Percentiles rank a stretch among this genome's conserved stretches.
These are phyloP conservation scores for Euglossa dilemma DNA, from an alignment of 1,140 invertebrate species.

Conservation along the genomic window DNA sequence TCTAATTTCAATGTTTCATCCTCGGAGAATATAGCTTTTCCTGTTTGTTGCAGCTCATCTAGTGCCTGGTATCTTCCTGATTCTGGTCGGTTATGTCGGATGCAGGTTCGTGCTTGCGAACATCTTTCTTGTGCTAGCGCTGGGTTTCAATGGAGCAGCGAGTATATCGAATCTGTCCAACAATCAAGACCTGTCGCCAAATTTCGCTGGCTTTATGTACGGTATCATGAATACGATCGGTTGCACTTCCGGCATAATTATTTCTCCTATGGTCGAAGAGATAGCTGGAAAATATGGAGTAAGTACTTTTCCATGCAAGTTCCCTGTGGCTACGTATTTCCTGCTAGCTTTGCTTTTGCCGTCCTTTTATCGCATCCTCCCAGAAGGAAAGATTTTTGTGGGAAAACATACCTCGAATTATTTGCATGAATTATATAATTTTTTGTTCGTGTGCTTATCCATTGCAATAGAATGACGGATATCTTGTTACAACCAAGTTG, in stretches of 20 bases:
- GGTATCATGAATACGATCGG: constrained; percentile 89
- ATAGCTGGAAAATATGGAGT: constrained; percentile 73
- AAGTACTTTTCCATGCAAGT: constrained; percentile 39
- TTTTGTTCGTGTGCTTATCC: neutral
- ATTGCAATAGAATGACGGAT: neutral
- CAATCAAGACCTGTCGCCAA: constrained; percentile 91
- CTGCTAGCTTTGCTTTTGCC: neutral
- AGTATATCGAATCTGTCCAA: constrained; percentile 91
- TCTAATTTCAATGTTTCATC: neutral
- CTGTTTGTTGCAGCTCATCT: constrained; percentile 84
- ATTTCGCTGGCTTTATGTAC: constrained; percentile 89
- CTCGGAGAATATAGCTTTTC: too few relatives aligned
- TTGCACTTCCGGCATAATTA: constrained; percentile 86
- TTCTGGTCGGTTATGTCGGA: constrained; percentile 86
- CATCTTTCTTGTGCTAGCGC: constrained; percentile 86
- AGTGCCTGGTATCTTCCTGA: constrained; percentile 86
- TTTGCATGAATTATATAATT: constrained; percentile 12
- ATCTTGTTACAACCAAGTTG: constrained; percentile 5
- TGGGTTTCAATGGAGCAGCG: constrained; percentile 91
- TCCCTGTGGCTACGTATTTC: too few relatives aligned
- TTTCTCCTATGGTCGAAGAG: constrained; percentile 80
- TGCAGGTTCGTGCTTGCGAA: constrained; percentile 85
- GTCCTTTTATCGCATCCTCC: neutral
- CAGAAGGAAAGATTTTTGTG: neutral
- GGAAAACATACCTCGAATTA: neutral